phyloP scores from a whole-genome alignment of 2,797 vertebrate genomes.

The Choloepus didactylus region DNA sequence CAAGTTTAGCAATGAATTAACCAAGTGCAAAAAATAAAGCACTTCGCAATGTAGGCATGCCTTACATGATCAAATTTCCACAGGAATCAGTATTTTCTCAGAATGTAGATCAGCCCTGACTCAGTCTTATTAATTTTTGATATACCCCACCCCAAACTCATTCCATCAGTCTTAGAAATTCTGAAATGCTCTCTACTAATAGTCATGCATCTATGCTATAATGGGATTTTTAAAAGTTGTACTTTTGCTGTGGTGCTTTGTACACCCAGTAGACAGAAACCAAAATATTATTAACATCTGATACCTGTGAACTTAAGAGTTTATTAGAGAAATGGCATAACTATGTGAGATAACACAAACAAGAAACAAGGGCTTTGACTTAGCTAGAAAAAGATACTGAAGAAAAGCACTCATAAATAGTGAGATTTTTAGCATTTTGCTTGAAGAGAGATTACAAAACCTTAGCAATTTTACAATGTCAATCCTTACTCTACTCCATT shows the following conservation, averaged over 20 bases:
- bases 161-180: neutral
- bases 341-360: conserved; percentile 7
- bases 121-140: conserved; percentile 32
- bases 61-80: conserved; percentile 40
- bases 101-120: neutral
- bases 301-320: neutral
- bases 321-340: neutral
- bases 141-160: neutral
- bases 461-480: neutral
- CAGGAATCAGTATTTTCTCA: neutral
- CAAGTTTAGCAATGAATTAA: neutral
- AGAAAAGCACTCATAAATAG: neutral
- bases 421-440: neutral
- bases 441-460: neutral
- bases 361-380: neutral
- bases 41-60: neutral
- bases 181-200: neutral
- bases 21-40: neutral
- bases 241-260: neutral
- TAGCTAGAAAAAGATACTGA: neutral
- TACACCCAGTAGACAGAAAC: neutral
- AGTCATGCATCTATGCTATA: neutral
- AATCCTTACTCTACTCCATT: neutral
- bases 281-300: neutral
- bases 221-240: neutral